Evolutionary conservation across 2,888 invertebrate species (phyloP).

Genomic region (Pherbina coryleti): DNA sequence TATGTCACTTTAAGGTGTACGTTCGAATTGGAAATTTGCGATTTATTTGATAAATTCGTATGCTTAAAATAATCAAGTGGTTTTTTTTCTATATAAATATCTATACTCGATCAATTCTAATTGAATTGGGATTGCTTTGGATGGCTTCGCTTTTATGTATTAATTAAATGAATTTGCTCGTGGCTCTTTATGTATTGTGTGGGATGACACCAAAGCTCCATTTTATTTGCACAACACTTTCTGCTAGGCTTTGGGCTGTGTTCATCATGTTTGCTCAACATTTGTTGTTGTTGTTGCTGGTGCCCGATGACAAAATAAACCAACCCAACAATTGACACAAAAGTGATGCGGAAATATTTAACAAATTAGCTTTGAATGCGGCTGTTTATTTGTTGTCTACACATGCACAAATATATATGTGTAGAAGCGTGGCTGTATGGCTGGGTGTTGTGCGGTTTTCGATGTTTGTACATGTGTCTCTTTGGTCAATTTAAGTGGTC

Average conservation of each 20-base stretch:
- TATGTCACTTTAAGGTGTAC: too few species aligned
- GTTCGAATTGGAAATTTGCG: too few species aligned
- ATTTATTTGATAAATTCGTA: too few species aligned
- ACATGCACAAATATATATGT: too few species aligned
- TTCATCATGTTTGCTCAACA: background rate
- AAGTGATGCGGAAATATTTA: background rate
- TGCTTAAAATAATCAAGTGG: too few species aligned
- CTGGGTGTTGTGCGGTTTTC: too few species aligned
- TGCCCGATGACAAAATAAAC: constrained; percentile 15
- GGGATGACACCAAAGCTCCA: background rate
- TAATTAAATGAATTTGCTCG: constrained; percentile 1
- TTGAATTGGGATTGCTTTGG: background rate
- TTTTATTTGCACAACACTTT: background rate
- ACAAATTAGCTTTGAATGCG: constrained; percentile 16
- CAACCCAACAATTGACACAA: constrained; percentile 1
- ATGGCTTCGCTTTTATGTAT: background rate
- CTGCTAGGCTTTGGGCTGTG: background rate
- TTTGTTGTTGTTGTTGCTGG: background rate
- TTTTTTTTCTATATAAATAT: too few species aligned
- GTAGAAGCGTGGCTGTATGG: too few species aligned
- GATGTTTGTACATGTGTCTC: too few species aligned
- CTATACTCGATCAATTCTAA: background rate
- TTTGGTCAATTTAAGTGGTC: too few species aligned
- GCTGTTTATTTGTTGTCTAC: background rate
- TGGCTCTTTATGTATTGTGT: too few species aligned